These are phyloP conservation scores for Bombyx mandarina DNA, from an alignment of 1,140 invertebrate genomes.

Conservation along the genomic window DNA sequence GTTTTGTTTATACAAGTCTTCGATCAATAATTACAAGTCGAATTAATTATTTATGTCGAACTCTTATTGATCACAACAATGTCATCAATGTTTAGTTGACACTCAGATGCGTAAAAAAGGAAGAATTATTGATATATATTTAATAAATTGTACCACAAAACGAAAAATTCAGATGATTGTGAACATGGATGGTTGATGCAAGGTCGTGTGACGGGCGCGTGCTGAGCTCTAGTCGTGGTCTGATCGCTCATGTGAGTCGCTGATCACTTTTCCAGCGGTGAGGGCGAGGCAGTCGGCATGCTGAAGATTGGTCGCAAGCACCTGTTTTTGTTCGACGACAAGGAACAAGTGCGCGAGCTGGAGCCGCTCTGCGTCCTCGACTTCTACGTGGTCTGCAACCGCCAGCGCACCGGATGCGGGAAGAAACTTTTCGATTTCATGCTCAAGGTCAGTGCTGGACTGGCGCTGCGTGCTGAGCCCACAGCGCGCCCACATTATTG, in stretches of 20 bases:
- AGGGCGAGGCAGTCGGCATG: conserved; percentile 81
- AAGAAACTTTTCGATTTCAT: conserved; percentile 85
- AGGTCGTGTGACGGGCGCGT: neutral
- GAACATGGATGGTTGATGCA: neutral
- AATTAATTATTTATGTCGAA: too few species aligned
- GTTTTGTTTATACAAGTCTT: too few species aligned
- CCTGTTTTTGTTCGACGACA: conserved; percentile 85
- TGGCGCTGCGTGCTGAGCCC: neutral
- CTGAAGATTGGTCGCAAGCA: conserved; percentile 89
- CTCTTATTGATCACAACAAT: neutral
- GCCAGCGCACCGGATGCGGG: conserved; percentile 84
- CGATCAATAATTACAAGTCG: too few species aligned
- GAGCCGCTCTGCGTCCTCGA: conserved; percentile 87
- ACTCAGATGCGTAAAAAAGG: neutral
- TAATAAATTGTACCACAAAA: neutral
- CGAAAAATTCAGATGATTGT: neutral
- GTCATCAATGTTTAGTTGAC: neutral
- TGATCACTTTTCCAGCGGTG: conserved; percentile 25
- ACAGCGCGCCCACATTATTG: neutral
- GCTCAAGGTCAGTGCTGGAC: conserved; percentile 62
- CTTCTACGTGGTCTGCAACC: conserved; percentile 87
- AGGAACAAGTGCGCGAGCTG: conserved; percentile 78
- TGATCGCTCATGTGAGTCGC: neutral
- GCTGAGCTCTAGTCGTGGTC: neutral
- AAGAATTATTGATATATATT: neutral